Conservation (phyloP, 1,140 invertebrate species). For the Zaprionus lachaisei region DNA sequence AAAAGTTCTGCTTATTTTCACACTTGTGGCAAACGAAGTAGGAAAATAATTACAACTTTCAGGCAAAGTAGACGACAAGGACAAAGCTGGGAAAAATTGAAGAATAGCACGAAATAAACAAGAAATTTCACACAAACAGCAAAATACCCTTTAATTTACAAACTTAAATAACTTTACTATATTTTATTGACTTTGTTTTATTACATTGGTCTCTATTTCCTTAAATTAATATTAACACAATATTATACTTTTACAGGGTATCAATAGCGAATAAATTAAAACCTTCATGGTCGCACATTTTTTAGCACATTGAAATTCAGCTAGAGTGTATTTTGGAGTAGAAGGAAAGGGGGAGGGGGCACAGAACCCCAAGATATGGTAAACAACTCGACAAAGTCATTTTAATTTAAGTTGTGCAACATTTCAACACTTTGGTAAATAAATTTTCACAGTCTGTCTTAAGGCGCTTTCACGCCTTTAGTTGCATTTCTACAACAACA, state of each 20-base stretch:
- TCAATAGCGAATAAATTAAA: background rate
- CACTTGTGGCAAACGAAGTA: conserved; percentile 73
- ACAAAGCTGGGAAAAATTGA: conserved; percentile 37
- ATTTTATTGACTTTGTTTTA: background rate
- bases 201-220: conserved; percentile 12
- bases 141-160: conserved; percentile 7
- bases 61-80: conserved; percentile 39
- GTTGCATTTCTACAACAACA: conserved; percentile 15
- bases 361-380: conserved; percentile 24
- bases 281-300: background rate
- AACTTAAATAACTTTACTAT: background rate
- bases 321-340: background rate
- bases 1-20: conserved; percentile 78
- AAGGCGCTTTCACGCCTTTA: conserved; percentile 38
- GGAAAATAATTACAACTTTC: conserved; percentile 81
- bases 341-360: background rate
- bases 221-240: too few species aligned
- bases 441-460: conserved; percentile 50
- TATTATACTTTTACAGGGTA: background rate
- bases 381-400: conserved; percentile 72
- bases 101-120: conserved; percentile 48
- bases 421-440: conserved; percentile 77
- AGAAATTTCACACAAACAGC: conserved; percentile 28
- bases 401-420: conserved; percentile 81
- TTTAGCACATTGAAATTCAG: conserved; percentile 12